Evolutionary conservation across 1,140 invertebrate species (phyloP), one percentile per base, ranked within the genome.

Genomic region (Phthorimaea operculella): DNA sequence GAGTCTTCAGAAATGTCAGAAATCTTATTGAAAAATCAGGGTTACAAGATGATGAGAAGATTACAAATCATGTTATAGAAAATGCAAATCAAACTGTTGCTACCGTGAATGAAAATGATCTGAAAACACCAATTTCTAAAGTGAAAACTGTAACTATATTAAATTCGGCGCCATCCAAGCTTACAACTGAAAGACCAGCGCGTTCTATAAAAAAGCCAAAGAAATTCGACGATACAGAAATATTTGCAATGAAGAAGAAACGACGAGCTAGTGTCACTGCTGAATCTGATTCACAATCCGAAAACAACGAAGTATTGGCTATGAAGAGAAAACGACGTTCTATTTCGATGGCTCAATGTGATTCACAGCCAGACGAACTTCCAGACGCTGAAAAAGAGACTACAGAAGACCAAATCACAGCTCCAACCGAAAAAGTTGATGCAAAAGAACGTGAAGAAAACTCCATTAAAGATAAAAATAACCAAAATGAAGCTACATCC

Each of bases 131-230:
- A 4, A 15, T 36, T 36, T 15, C 44, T 11, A 75, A 69, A 66
- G 49, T 10, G 0, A 62, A 51, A 36, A 51, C 21, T 34, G 50
- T 14, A 36, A 68, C 54, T 60, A 1, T 60, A 10, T 55, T 61
- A 16, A 75, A 76, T 56, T 82, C 81, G 12, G 74, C 76, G 0
- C 78, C 81, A 14, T 54, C 79, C 4, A 55, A 74, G 53, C 54
- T 77, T 36, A 62, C 57, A 49, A 21, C 64, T 18, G 76, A 81
- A 21, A 73, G 85, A 57, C 85, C 85, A 14, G 63, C 73, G 8
- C 68, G 85, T n/a, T 57, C 76, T 16, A 85, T 81, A 67, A 76
- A 76, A 63, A 80, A 76, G 66, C 85, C 85, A 21, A 86, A 82
- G 55, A 87, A 86, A 60, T 85, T 82, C 63, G 76, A 76, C 18